Evolutionary conservation across 2,113 vertebrate genomes (phyloP).

Genomic region (Chloroceryle aenea): DNA sequence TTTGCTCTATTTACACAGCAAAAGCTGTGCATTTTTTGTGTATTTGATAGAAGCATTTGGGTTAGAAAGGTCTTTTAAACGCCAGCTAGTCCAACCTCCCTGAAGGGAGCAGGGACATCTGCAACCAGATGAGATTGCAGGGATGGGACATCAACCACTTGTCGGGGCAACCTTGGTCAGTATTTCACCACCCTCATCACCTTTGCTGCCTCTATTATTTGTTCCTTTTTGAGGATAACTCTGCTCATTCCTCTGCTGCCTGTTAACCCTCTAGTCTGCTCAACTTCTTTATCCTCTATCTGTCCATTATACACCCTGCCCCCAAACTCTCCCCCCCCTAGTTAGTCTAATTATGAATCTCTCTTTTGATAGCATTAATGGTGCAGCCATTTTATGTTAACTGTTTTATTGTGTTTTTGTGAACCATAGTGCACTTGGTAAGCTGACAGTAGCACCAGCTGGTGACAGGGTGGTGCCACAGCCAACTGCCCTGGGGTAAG

Average conservation of each 20-base stretch:
- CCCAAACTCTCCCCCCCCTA: neutral
- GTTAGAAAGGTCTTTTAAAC: neutral
- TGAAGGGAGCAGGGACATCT: neutral
- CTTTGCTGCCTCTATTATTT: neutral
- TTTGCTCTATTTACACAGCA: neutral
- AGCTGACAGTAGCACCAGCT: neutral
- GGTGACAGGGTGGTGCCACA: neutral
- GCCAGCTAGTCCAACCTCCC: neutral
- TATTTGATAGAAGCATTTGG: neutral
- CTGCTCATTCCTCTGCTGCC: neutral
- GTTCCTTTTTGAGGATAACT: neutral
- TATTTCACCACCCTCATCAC: neutral
- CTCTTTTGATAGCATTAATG: neutral
- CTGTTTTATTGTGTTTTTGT: neutral
- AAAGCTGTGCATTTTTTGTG: neutral
- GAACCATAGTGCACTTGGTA: neutral
- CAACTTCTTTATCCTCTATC: neutral
- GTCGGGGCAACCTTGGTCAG: neutral
- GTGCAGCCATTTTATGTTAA: neutral
- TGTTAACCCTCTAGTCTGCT: neutral
- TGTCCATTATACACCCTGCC: neutral
- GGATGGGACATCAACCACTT: neutral
- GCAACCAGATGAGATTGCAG: neutral
- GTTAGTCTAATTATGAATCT: neutral
- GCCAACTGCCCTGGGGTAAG: neutral